Evolutionary conservation across 2,797 vertebrate genomes (phyloP).

Genomic region (Enteromius afrohamiltoni): DNA sequence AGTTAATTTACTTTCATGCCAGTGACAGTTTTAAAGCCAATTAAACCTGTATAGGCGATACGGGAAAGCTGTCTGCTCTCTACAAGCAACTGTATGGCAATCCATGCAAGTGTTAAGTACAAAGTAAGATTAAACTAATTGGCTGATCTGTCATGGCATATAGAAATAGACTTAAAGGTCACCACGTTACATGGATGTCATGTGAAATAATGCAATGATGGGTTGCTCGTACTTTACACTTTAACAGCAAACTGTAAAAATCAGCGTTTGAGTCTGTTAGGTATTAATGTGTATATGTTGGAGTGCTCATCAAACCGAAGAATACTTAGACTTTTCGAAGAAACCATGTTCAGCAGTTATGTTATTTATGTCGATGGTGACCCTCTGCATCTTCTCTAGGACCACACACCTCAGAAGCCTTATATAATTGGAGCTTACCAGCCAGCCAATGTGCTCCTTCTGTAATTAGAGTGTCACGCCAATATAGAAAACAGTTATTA

Average conservation of each 20-base stretch:
- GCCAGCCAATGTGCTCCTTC: conserved; percentile 45
- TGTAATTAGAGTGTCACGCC: conserved; percentile 57
- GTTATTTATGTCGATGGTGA: conserved; percentile 26
- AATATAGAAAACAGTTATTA: conserved; percentile 60
- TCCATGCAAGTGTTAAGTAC: not conserved
- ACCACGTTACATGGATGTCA: not conserved
- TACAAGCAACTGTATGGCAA: not conserved
- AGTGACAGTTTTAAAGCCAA: conserved; percentile 11
- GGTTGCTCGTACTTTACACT: not conserved
- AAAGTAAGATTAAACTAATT: conserved; percentile 47
- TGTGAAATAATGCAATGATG: conserved; percentile 1
- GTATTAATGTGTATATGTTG: not conserved
- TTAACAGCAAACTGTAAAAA: conserved; percentile 12
- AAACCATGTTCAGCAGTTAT: conserved; percentile 13
- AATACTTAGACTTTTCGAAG: not conserved
- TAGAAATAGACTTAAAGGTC: conserved; percentile 38
- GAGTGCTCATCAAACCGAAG: conserved; percentile 5
- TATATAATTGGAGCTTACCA: conserved; percentile 53
- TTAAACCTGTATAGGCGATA: conserved; percentile 23
- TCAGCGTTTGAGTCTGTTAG: not conserved
- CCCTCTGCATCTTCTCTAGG: conserved; percentile 22
- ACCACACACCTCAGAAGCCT: not conserved
- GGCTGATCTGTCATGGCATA: not conserved
- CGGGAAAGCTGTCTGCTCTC: not conserved
- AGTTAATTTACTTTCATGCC: not conserved